These are phyloP conservation scores for Halyomorpha halys DNA, from an alignment of 1,140 invertebrate genomes.

Conservation along the genomic window DNA sequence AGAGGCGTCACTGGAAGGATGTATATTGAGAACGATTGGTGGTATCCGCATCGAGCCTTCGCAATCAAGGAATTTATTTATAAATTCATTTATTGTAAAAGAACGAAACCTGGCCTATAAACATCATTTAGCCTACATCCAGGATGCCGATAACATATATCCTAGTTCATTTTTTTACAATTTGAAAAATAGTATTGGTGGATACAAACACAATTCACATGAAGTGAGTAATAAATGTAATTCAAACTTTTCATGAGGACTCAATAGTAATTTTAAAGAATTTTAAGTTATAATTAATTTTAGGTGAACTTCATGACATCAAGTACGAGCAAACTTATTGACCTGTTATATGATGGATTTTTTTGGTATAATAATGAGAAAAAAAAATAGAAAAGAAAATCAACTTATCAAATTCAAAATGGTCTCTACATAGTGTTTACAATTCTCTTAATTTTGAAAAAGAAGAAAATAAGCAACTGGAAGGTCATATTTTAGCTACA, in stretches of 20 bases:
- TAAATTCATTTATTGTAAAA: constrained; percentile 36
- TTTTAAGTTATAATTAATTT: background rate
- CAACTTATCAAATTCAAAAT: constrained; percentile 31
- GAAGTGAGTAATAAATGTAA: constrained; percentile 26
- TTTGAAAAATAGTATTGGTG: constrained; percentile 37
- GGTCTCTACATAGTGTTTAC: constrained; percentile 41
- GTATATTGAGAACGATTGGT: too few species aligned
- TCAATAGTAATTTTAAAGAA: background rate
- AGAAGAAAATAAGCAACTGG: constrained; percentile 42
- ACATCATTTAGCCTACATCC: constrained; percentile 38
- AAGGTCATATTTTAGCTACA: constrained; percentile 42
- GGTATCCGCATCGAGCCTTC: too few species aligned
- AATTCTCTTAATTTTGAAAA: constrained; percentile 45
- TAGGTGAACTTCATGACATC: constrained; percentile 24
- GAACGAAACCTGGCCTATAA: constrained; percentile 40
- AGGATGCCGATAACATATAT: constrained; percentile 43
- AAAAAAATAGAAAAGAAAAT: background rate
- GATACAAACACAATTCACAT: constrained; percentile 37
- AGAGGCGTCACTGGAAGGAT: too few species aligned
- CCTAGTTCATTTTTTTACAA: constrained; percentile 40
- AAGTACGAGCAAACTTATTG: constrained; percentile 23
- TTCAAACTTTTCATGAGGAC: background rate
- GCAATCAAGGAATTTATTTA: constrained; percentile 39
- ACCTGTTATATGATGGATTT: constrained; percentile 19
- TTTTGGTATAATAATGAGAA: background rate